phyloP scores from a whole-genome alignment of 2,797 vertebrate species.

The Silurus lanzhouensis region DNA sequence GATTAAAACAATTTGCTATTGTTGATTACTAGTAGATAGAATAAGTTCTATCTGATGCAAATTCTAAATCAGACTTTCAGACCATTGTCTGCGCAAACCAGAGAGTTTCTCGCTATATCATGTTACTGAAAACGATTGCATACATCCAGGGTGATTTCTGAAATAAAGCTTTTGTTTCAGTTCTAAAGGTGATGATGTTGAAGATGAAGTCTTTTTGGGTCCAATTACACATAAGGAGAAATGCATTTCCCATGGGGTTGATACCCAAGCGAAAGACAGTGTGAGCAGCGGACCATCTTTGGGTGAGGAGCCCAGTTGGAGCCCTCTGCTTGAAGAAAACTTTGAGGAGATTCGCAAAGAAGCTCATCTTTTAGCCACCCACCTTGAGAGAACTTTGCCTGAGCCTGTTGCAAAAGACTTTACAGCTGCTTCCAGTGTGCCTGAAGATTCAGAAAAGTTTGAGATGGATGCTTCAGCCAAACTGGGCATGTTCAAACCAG shows the following conservation, averaged over 20 bases:
- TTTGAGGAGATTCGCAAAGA: conserved; percentile 87
- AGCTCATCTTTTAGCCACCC: conserved; percentile 80
- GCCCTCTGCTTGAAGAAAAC: conserved; percentile 79
- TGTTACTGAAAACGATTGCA: background rate
- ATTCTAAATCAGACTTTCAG: background rate
- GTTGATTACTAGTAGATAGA: background rate
- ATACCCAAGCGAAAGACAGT: conserved; percentile 32
- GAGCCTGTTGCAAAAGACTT: background rate
- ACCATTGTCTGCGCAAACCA: too few relatives aligned
- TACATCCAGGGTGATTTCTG: background rate
- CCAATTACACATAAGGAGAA: conserved; percentile 76
- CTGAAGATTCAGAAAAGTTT: conserved; percentile 72
- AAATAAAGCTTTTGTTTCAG: conserved; percentile 62
- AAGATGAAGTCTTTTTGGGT: conserved; percentile 87
- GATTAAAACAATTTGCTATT: background rate
- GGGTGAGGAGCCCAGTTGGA: conserved; percentile 70
- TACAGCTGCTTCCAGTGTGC: background rate
- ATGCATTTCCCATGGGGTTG: conserved; percentile 69
- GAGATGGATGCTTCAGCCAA: conserved; percentile 76
- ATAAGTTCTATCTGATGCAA: background rate
- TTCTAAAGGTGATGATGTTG: conserved; percentile 71
- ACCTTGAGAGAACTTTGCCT: conserved; percentile 67
- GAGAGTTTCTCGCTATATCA: background rate
- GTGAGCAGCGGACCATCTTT: conserved; percentile 2
- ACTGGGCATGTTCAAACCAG: conserved; percentile 70